Evolutionary conservation across 1,140 invertebrate species (phyloP).

Genomic region (Euura saliciscinereae): DNA sequence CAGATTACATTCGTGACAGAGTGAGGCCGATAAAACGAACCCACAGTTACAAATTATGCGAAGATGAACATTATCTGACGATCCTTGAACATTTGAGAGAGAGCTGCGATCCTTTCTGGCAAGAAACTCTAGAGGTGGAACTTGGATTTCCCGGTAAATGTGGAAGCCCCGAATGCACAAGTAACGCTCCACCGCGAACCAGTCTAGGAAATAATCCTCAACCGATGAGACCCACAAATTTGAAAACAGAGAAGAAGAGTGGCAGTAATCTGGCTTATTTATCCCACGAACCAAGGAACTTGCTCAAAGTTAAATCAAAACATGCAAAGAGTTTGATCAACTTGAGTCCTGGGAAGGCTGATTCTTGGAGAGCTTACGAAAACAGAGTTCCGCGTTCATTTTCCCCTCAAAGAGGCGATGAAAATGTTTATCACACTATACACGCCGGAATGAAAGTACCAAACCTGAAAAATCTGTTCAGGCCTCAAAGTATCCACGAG

Average conservation of each 20-base stretch:
- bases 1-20: conserved; percentile 8
- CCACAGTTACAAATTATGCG: conserved; percentile 8
- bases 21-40: conserved; percentile 1
- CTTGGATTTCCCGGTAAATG: neutral
- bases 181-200: neutral
- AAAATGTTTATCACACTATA: conserved; percentile 21
- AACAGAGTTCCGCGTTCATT: neutral
- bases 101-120: neutral
- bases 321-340: conserved; percentile 19
- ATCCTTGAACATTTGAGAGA: neutral
- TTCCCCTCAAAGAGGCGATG: neutral
- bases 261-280: conserved; percentile 1
- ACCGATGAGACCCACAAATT: neutral
- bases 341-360: conserved; percentile 5
- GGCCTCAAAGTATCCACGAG: neutral
- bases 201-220: neutral
- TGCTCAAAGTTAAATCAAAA: conserved; percentile 21
- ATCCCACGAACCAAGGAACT: conserved; percentile 9
- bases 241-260: neutral
- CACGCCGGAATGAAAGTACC: conserved; percentile 20
- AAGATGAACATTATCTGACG: conserved; percentile 9
- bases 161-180: neutral
- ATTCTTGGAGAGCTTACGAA: neutral
- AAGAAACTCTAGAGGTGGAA: neutral
- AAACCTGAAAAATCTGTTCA: neutral